Percentiles rank a stretch among this genome's conserved stretches.
These are phyloP conservation scores for Benitochromis conjunctus DNA, from an alignment of 2,113 vertebrate genomes.

Conservation along the genomic window DNA sequence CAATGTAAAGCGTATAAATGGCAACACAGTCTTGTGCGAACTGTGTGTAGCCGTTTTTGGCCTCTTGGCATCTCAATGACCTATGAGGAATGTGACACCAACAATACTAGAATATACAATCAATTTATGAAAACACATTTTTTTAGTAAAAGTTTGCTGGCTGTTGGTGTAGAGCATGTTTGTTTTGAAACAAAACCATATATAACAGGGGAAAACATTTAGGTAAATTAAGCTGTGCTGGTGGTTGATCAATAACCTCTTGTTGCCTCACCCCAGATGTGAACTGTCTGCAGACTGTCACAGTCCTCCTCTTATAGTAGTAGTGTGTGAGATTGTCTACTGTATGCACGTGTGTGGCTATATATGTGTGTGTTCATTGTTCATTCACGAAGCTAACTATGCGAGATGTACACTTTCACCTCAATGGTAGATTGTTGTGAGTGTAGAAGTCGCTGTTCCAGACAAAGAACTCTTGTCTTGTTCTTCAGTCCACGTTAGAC, in stretches of 20 bases:
- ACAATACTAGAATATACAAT: neutral
- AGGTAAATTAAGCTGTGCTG: neutral
- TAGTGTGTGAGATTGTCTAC: neutral
- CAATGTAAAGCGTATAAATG: neutral
- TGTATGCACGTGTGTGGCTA: neutral
- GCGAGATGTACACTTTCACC: conserved; percentile 41
- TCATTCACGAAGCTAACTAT: conserved; percentile 30
- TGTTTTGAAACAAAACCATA: neutral
- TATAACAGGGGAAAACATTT: neutral
- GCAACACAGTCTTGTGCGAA: neutral
- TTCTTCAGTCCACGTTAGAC: neutral
- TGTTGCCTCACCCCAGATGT: neutral
- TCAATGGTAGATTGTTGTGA: conserved; percentile 61
- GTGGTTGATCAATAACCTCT: neutral
- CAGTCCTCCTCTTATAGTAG: neutral
- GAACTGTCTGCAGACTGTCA: neutral
- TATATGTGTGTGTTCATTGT: conserved; percentile 36
- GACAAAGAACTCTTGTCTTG: conserved; percentile 54
- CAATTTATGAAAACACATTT: neutral
- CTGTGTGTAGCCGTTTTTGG: neutral
- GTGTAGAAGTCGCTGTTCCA: neutral
- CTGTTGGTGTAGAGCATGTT: neutral
- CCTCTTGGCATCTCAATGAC: neutral
- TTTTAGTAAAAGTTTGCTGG: neutral
- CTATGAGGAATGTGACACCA: neutral